Conservation (phyloP, 2,888 invertebrate species). For the Amblyteles armatorius region DNA sequence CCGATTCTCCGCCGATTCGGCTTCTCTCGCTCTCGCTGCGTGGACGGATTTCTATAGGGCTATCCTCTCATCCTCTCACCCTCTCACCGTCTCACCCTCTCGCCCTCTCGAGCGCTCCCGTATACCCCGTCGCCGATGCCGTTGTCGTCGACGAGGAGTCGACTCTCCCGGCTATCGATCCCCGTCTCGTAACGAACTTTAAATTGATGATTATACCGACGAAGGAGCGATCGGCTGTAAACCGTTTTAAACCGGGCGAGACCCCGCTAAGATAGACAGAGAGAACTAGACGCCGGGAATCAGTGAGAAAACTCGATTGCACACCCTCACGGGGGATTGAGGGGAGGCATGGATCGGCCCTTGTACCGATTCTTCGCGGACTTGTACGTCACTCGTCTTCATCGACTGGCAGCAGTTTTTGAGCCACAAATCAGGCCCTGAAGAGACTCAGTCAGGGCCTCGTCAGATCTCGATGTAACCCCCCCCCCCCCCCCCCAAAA, state of each 20-base stretch:
- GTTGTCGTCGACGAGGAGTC: conserved; percentile 62
- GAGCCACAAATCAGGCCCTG: neutral
- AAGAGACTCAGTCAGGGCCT: too few species aligned
- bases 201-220: conserved; percentile 80
- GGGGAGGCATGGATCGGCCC: neutral
- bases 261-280: conserved; percentile 17
- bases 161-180: conserved; percentile 78
- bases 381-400: conserved; percentile 3
- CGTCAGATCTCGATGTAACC: neutral
- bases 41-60: conserved; percentile 16
- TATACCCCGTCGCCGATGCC: conserved; percentile 51
- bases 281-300: conserved; percentile 44
- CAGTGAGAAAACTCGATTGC: conserved; percentile 63
- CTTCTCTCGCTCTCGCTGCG: conserved; percentile 46
- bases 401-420: neutral
- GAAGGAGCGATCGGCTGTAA: conserved; percentile 71
- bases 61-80: conserved; percentile 35
- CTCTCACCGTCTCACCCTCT: conserved; percentile 41
- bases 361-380: conserved; percentile 3
- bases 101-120: conserved; percentile 50
- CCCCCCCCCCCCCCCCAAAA: rapidly evolving
- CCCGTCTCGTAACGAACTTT: conserved; percentile 78
- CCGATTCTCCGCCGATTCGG: conserved; percentile 54
- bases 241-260: conserved; percentile 58
- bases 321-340: conserved; percentile 7